Evolutionary conservation across 92 coral and sea anemone genomes (phyloP), one percentile per base, ranked within the genome.

Genomic region (Phenganax marumi): DNA sequence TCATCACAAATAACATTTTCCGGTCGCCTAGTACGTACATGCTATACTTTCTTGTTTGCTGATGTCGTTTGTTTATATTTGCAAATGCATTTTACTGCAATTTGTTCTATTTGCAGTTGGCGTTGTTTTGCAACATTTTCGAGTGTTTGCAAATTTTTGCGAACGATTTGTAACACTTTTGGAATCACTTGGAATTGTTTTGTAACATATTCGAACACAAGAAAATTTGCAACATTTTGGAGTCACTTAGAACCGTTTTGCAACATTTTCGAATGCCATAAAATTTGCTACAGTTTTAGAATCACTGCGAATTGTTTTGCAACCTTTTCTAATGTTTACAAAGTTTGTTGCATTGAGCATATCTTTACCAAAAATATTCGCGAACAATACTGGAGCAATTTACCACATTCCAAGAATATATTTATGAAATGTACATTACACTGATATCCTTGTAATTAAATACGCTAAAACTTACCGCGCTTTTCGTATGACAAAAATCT

Each of bases 1-100:
- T 76, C 52, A 46, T 23, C 68, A 56, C 49, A 66, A 33, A 49
- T 66, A 12, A 66, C 49, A 66, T 66, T 66, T 19, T 17, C 50
- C 72, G 12, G 68, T 19, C 43, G 68, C 33, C 68, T 62, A 60
- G 47, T 64, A 46, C 3, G 8, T 5, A 64, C 8, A 23, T 66
- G 49, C n/a, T 33, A 25, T 33, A 66, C 24, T 66, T 33, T 66
- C 26, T 58, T 18, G 18, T 58, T 58, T 24, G 14, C 72, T n/a
- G 25, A 62, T 23, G 0, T 58, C 10, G 13, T 21, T 21, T 33
- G 68, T 62, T 62, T 23, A 25, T 66, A 7, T 66, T 66, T 66
- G n/a, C 72, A 3, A 0, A 62, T 18, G 12, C 43, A 25, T 33
- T 66, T 66, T 66, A 49, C 49, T 11, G 13, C 50, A 66, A 33